Percentiles rank a stretch among this genome's conserved stretches.
Evolutionary conservation across 2,797 vertebrate genomes (phyloP).

Genomic region (Sebastes itinus): DNA sequence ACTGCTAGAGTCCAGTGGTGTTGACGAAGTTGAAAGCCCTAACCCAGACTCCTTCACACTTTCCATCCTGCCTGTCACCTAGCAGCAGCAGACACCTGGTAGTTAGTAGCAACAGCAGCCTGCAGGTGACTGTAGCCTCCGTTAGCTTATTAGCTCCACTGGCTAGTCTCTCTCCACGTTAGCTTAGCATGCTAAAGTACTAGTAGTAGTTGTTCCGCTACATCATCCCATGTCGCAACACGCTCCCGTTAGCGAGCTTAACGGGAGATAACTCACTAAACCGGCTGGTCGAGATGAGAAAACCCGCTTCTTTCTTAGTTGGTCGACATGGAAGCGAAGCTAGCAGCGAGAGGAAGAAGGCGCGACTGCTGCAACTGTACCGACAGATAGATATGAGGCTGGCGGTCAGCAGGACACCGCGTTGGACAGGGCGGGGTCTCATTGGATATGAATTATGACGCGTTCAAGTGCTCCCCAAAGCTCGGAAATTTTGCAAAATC

Average conservation of each 20-base stretch:
- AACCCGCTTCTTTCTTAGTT: conserved; percentile 2
- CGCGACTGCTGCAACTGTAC: conserved; percentile 44
- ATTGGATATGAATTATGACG: conserved; percentile 79
- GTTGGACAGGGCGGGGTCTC: conserved; percentile 74
- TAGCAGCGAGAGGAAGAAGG: conserved; percentile 16
- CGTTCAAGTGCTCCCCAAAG: conserved; percentile 9
- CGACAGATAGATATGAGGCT: not conserved
- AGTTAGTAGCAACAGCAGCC: conserved; percentile 30
- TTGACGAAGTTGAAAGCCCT: conserved; percentile 28
- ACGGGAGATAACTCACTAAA: conserved; percentile 40
- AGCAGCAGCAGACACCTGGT: not conserved
- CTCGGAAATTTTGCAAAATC: conserved; percentile 36
- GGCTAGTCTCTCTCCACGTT: conserved; percentile 33
- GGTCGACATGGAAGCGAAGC: conserved; percentile 50
- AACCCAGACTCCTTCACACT: conserved; percentile 56
- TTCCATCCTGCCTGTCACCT: conserved; percentile 42
- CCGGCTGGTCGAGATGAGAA: conserved; percentile 35
- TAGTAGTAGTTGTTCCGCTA: conserved; percentile 55
- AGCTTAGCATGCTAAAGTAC: conserved; percentile 68
- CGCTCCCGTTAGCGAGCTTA: conserved; percentile 53
- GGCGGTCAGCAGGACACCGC: conserved; percentile 49
- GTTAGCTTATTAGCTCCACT: conserved; percentile 53
- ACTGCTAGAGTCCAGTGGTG: conserved; percentile 24
- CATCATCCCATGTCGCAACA: conserved; percentile 59
- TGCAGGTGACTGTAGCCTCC: conserved; percentile 58